Conservation (phyloP, 2,888 invertebrate species). For the Sphaeridia pumilis region DNA sequence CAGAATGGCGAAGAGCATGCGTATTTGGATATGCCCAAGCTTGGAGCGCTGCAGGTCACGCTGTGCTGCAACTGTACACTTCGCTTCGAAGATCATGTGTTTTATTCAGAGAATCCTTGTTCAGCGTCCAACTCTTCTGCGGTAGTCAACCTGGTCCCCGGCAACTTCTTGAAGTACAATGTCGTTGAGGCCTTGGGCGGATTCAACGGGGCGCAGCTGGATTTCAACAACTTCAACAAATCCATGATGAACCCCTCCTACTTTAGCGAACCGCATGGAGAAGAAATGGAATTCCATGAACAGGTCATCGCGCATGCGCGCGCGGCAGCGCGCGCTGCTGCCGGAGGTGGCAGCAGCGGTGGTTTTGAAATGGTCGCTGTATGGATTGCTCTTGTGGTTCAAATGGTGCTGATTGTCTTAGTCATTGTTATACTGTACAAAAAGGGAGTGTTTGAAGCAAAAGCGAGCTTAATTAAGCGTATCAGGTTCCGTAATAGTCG, state of each 20-base stretch:
- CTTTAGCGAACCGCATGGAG: not conserved
- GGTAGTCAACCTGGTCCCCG: conserved; percentile 18
- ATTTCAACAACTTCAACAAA: not conserved
- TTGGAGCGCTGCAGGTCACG: conserved; percentile 24
- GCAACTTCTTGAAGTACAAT: conserved; percentile 21
- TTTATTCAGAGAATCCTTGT: conserved; percentile 19
- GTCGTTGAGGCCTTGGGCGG: not conserved
- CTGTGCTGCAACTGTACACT: conserved; percentile 25
- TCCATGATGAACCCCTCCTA: not conserved
- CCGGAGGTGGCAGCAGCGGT: too few relatives aligned
- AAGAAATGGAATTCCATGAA: not conserved
- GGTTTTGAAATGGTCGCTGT: too few relatives aligned
- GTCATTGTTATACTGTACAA: too few relatives aligned
- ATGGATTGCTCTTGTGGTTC: too few relatives aligned
- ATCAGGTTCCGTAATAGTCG: too few relatives aligned
- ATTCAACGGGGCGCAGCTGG: not conserved
- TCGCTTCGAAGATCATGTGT: conserved; percentile 18
- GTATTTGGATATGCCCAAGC: conserved; percentile 15
- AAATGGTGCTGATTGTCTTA: too few relatives aligned
- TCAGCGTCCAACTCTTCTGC: not conserved
- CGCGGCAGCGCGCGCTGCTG: too few relatives aligned
- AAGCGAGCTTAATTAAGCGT: too few relatives aligned
- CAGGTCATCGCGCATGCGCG: too few relatives aligned
- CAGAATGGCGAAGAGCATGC: conserved; percentile 24
- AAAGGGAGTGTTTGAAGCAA: too few relatives aligned